Conservation (phyloP, 2,113 vertebrate species). For the Suricata suricatta region DNA sequence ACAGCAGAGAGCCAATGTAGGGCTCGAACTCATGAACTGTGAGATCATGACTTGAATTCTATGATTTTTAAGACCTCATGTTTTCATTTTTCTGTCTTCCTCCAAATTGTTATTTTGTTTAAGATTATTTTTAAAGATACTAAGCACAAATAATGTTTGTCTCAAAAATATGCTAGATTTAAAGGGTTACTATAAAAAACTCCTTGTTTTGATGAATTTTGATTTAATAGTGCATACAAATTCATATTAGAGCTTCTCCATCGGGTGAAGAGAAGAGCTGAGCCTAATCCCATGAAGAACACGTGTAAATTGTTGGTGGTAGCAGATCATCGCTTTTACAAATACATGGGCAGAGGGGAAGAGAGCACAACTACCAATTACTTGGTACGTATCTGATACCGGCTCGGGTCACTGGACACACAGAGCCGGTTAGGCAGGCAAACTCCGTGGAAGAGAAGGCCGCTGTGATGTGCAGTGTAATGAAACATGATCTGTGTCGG, state of each 20-base stretch:
- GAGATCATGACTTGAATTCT: not conserved
- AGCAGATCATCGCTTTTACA: constrained; percentile 97
- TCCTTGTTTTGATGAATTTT: constrained; percentile 56
- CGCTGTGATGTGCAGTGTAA: not conserved
- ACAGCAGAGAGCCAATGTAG: too few relatives aligned
- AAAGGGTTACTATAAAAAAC: constrained; percentile 30
- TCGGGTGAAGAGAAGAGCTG: constrained; percentile 87
- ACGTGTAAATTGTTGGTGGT: constrained; percentile 96
- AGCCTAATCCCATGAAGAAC: constrained; percentile 90
- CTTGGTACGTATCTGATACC: constrained; percentile 85
- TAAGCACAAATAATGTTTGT: not conserved
- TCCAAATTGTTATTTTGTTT: not conserved
- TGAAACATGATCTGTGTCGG: not conserved
- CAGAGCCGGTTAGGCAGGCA: not conserved
- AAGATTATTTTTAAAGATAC: not conserved
- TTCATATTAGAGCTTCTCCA: constrained; percentile 78
- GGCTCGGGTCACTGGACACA: not conserved
- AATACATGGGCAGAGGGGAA: constrained; percentile 94
- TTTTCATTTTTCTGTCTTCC: constrained; percentile 43
- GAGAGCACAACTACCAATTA: constrained; percentile 99
- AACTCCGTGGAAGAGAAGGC: not conserved
- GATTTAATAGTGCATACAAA: constrained; percentile 72
- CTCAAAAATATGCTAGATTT: constrained; percentile 43
- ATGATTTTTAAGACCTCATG: not conserved
- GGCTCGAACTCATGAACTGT: too few relatives aligned